Evolutionary conservation across 2,888 invertebrate species (phyloP).

Genomic region (Caenorhabditis auriculariae): DNA sequence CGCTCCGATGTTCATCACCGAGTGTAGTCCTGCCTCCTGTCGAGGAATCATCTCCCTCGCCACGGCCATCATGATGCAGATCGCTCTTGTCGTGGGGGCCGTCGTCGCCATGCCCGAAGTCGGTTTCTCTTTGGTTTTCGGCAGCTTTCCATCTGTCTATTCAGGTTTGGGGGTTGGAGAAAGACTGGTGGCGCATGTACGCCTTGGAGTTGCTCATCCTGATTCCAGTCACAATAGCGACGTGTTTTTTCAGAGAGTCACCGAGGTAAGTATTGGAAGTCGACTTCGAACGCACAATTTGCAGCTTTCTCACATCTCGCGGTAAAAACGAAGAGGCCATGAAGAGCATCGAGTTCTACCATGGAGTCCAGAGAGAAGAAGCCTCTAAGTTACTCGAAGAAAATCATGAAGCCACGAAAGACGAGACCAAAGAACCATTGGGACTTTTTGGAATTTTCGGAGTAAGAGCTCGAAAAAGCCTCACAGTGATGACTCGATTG

Average conservation of each 20-base stretch:
- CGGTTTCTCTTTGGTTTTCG: too few species aligned
- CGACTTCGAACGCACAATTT: too few species aligned
- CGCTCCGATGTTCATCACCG: constrained; percentile 38
- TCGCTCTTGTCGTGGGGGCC: constrained; percentile 42
- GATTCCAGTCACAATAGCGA: constrained; percentile 8
- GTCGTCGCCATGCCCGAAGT: constrained; percentile 45
- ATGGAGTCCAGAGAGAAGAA: constrained; percentile 15
- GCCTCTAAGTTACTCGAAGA: background rate
- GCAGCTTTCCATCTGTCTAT: too few species aligned
- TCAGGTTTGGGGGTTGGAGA: too few species aligned
- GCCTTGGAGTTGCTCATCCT: too few species aligned
- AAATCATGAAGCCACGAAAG: constrained; percentile 1
- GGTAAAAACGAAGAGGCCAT: constrained; percentile 13
- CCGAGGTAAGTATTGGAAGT: too few species aligned
- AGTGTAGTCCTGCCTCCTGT: constrained; percentile 43
- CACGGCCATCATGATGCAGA: constrained; percentile 46
- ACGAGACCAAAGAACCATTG: background rate
- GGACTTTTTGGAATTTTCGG: constrained; percentile 5
- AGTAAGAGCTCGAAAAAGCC: too few species aligned
- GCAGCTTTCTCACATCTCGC: too few species aligned
- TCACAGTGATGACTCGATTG: too few species aligned
- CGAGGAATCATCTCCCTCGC: constrained; percentile 47
- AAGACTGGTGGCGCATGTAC: too few species aligned
- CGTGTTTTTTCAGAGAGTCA: constrained; percentile 15
- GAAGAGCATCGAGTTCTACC: constrained; percentile 25